These are phyloP conservation scores for Volucella zonaria DNA, from an alignment of 2,888 invertebrate species.

Conservation along the genomic window DNA sequence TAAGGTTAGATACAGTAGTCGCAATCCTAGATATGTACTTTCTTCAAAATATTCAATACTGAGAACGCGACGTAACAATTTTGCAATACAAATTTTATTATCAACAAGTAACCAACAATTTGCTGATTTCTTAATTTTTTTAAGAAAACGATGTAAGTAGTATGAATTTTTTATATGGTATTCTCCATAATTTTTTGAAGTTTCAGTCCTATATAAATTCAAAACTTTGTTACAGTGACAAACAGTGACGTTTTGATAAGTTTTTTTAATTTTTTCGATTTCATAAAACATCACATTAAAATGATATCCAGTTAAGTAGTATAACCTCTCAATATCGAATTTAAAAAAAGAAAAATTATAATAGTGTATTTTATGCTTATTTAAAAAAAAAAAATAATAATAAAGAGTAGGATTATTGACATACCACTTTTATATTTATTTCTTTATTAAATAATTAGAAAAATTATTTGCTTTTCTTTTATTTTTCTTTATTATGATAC, in stretches of 20 bases:
- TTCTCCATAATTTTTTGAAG: not conserved
- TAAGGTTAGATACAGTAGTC: too few species aligned
- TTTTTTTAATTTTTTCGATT: not conserved
- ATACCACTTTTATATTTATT: constrained; percentile 4
- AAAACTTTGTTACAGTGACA: not conserved
- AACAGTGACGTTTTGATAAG: not conserved
- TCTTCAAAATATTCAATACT: too few species aligned
- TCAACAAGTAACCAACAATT: too few species aligned
- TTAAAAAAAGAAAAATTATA: constrained; percentile 41
- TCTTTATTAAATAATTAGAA: constrained; percentile 6
- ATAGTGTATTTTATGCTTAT: not conserved
- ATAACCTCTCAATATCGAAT: constrained; percentile 66
- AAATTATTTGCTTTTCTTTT: constrained; percentile 17
- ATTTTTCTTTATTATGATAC: not conserved
- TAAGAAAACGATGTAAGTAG: too few species aligned
- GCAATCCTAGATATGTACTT: too few species aligned
- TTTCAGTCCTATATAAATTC: not conserved
- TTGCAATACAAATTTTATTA: too few species aligned
- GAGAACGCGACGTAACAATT: too few species aligned
- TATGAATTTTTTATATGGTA: too few species aligned
- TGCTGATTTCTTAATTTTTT: not conserved
- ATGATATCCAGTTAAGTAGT: constrained; percentile 6
- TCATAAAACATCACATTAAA: not conserved
- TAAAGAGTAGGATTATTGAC: not conserved
- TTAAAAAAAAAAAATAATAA: not conserved